Base-by-base conservation (phyloP, 2,113 vertebrate genomes). In the Brachionichthys hirsutus region DNA sequence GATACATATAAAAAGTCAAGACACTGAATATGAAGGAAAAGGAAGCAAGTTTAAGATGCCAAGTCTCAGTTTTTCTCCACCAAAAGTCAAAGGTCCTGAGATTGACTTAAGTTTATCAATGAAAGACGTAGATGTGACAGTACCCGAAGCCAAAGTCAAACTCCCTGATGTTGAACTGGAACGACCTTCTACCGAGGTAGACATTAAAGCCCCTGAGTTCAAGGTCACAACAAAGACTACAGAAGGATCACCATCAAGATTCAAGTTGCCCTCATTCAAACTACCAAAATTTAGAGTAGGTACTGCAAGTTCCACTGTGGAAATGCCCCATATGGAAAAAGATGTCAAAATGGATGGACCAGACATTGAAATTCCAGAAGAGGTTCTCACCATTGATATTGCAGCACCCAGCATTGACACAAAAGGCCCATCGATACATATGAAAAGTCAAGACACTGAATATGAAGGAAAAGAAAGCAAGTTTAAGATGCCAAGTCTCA, bases 251-350 rank as follows among this genome's bases (percentile, higher is more conserved):
- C 43, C 60, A 51, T 71, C 54, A 45, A 78, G 78, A 72, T 80
- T 74, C 30, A 87, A 82, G 53, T 45, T 85, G 52, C 79, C 80
- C 2, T 20, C 41, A 22, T 75, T 86, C 5, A 83, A 80, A 60
- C 4, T 85, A 6, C 81, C 85, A 0, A 81, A 64, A 77, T 77
- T 87, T 81, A 81, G 75, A 54, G 12, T 18, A 41, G 16, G 13
- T 9, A 10, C 24, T 15, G 17, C 70, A 73, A 65, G 35, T 1
- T 38, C 14, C 20, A 59, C 2, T 2, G 34, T 16, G 0, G 64
- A 76, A 30, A 30, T 49, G 7, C 45, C 65, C 11, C 18, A 64
- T 14, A 0, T 8, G 1, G 40, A 59, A 13, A 67, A 65, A 12
- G 54, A 65, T 0, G 7, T 50, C 0, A 42, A 67, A 73, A 52